Evolutionary conservation across 2,113 vertebrate species (phyloP), one percentile per base, ranked within the genome.

Genomic region (Nyctibius bracteatus): DNA sequence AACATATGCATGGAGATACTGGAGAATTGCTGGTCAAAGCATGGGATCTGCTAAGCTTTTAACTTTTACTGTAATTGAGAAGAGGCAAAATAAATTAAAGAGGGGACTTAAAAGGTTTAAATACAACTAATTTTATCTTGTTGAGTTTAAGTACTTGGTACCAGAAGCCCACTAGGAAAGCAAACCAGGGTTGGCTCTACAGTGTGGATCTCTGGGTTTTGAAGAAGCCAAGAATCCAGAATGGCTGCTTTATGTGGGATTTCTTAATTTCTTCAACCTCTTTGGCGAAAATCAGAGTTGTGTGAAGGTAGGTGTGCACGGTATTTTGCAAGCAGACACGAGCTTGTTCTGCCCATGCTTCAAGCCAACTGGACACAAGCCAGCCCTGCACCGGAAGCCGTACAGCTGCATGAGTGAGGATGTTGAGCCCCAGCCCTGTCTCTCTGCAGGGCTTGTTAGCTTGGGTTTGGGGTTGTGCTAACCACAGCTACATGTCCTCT

Each of bases 291-390:
- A 77, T 84, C 75, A 79, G 94, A 57, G 61, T 89, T 85, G 52
- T 91, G 86, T 37, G 90, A 61, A 91, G 93, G 68, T 92, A 94
- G 95, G 81, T 94, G 94, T 87, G 86, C 1, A 0, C 10, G 25
- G 81, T 61, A 31, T 94, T 97, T 96, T 96, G 96, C 95, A 96
- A 94, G 93, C 84, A 96, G 94, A 92, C 91, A 54, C 10, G 89
- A 96, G 81, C 86, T 87, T n/a, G 86, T 90, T 95, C 94, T 92
- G 78, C 94, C 93, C 81, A 52, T 87, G 94, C 86, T 92, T 81
- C 16, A 13, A 95, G 95, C 83, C 94, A 95, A 41, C 77, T 94
- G 96, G 95, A 91, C 0, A 13, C 7, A 30, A 14, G 95, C 96
- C 96, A 97, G 3, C 13, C 67, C 73, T 57, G 25, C 81, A 79